Evolutionary conservation across 1,140 invertebrate species (phyloP), one percentile per base, ranked within the genome.

Genomic region (Zaprionus taronus): DNA sequence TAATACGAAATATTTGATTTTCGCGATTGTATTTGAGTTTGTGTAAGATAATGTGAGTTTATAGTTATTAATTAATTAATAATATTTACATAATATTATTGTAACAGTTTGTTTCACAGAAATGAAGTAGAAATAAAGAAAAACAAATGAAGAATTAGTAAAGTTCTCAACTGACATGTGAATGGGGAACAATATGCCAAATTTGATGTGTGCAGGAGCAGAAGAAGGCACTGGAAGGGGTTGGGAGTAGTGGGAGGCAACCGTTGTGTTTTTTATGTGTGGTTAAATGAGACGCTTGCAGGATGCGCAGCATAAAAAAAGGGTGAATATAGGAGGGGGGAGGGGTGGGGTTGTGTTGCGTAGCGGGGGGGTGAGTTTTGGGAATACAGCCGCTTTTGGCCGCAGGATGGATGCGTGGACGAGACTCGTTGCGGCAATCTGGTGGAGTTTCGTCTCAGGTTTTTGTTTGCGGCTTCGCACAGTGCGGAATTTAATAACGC

Each of bases 401-500:
- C 17, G n/a, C 22, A 38, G 44, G 56, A 34, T 41, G 36, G 44
- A 66, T 77, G 70, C 63, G 70, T 77, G 66, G 73, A 51, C 62
- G 69, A 51, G 47, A 66, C 44, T 44, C 58, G 56, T 44, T 51
- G 47, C 11, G 36, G 53, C 68, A 62, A 64, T 76, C 73, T 71
- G 31, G 53, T n/a, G 26, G 53, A 49, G 65, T 58, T 67, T 67
- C 28, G 56, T 72, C 44, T 66, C 57, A 63, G 61, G 61, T 72
- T 67, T 72, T 69, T 78, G 75, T 78, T 69, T 78, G 76, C 58
- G 71, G 65, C 53, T 74, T 72, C 36, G 67, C 72, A 78, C 76
- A 74, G 66, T 75, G 55, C 68, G 85, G 85, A 90, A 90, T 90
- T 90, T 90, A 90, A 90, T 90, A 90, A 91, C 73, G 85, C 82